phyloP scores from a whole-genome alignment of 2,113 vertebrate species.

The Candoia aspera region DNA sequence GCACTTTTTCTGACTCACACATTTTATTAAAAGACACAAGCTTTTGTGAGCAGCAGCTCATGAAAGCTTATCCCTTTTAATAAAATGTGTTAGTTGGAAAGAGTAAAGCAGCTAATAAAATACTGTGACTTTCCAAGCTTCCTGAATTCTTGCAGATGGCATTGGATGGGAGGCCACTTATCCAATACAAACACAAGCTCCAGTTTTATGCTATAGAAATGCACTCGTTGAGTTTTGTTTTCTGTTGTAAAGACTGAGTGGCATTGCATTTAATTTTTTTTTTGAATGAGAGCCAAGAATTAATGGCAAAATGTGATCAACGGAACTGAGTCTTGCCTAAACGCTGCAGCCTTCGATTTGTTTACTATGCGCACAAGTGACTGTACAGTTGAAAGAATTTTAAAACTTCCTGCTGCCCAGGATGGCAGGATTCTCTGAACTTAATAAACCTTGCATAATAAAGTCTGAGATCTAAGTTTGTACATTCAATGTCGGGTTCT shows the following conservation, averaged over 20 bases:
- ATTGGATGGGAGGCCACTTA: neutral
- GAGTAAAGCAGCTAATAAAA: neutral
- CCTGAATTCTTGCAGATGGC: neutral
- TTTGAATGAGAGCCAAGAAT: neutral
- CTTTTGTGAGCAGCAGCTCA: neutral
- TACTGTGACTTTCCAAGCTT: neutral
- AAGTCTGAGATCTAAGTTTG: neutral
- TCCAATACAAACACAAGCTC: neutral
- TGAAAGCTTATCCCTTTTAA: neutral
- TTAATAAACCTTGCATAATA: neutral
- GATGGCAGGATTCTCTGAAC: neutral
- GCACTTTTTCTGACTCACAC: neutral
- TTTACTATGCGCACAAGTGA: neutral
- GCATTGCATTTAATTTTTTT: neutral
- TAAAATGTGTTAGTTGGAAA: neutral
- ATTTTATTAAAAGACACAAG: neutral
- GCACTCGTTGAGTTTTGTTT: neutral
- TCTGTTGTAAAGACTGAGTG: neutral
- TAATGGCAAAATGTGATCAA: conserved; percentile 11
- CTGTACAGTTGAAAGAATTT: neutral
- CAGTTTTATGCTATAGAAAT: neutral
- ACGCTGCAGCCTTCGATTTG: neutral
- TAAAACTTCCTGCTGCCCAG: neutral
- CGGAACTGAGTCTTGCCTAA: conserved; percentile 1
- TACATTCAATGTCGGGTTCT: neutral